These are phyloP conservation scores for Parascotia fuliginaria DNA, from an alignment of 2,888 invertebrate genomes.

Conservation along the genomic window DNA sequence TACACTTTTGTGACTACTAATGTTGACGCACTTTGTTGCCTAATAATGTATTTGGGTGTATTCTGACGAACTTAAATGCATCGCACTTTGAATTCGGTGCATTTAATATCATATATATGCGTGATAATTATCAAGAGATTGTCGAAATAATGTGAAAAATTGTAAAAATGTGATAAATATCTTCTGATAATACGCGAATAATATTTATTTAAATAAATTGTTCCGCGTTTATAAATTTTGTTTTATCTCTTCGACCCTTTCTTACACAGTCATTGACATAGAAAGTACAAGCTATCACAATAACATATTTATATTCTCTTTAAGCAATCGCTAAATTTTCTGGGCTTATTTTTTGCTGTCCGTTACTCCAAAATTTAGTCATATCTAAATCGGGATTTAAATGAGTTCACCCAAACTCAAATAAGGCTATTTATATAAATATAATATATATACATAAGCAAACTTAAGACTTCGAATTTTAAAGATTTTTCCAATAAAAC, in stretches of 20 bases:
- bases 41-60: neutral
- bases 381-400: no score
- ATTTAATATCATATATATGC: neutral
- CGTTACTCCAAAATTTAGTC: no score
- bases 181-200: constrained; percentile 28
- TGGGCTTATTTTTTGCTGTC: no score
- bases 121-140: constrained; percentile 11
- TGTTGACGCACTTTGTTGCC: neutral
- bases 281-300: no score
- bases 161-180: constrained; percentile 37
- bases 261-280: no score
- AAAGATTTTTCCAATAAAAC: constrained; percentile 6
- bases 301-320: no score
- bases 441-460: constrained; percentile 13
- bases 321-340: no score
- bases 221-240: constrained; percentile 29
- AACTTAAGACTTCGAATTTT: constrained; percentile 22
- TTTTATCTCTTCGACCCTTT: constrained; percentile 25
- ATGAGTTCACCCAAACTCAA: constrained; percentile 40
- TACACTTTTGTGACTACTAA: neutral
- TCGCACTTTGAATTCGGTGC: neutral
- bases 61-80: neutral
- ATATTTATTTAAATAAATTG: constrained; percentile 30
- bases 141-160: constrained; percentile 15
- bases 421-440: constrained; percentile 14